Percentiles rank a stretch among this genome's conserved stretches.
Conservation (phyloP, 2,797 vertebrate species). For the Mastacembelus armatus region DNA sequence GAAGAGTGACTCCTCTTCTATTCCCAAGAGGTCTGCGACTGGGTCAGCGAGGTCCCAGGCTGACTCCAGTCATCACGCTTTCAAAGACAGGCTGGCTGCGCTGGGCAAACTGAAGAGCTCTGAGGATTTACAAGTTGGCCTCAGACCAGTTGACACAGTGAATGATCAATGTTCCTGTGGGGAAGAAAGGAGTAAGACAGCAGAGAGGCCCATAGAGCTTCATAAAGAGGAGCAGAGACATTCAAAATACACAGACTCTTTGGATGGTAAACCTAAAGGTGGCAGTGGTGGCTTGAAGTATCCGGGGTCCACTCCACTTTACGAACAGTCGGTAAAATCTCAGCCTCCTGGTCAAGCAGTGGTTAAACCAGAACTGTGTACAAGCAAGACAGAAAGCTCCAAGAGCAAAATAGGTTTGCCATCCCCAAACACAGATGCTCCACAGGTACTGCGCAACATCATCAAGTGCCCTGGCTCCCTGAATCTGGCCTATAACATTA, state of each 20-base stretch:
- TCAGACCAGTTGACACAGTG: slow-evolving; percentile 38
- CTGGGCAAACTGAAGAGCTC: slow-evolving; percentile 89
- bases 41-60: slow-evolving; percentile 79
- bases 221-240: slow-evolving; percentile 79
- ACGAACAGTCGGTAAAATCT: slow-evolving; percentile 79
- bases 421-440: slow-evolving; percentile 81
- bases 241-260: slow-evolving; percentile 77
- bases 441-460: slow-evolving; percentile 84
- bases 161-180: slow-evolving; percentile 40
- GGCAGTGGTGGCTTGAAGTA: slow-evolving; percentile 84
- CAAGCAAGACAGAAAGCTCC: slow-evolving; percentile 83
- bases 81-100: slow-evolving; percentile 90
- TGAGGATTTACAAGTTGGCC: slow-evolving; percentile 76
- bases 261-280: slow-evolving; percentile 80
- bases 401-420: slow-evolving; percentile 86
- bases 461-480: slow-evolving; percentile 85
- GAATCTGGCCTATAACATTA: slow-evolving; percentile 80
- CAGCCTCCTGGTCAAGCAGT: slow-evolving; percentile 76
- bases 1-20: slow-evolving; percentile 81
- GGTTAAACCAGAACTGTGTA: slow-evolving; percentile 80
- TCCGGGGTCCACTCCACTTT: slow-evolving; percentile 79
- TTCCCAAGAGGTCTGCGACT: slow-evolving; percentile 83
- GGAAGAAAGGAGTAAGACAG: slow-evolving; percentile 75
- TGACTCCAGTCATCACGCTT: slow-evolving; percentile 86
- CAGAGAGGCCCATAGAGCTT: slow-evolving; percentile 73